Percentiles rank a stretch among this genome's conserved stretches.
Evolutionary conservation across 2,888 invertebrate species (phyloP).

Genomic region (Ptychoptera albimana): DNA sequence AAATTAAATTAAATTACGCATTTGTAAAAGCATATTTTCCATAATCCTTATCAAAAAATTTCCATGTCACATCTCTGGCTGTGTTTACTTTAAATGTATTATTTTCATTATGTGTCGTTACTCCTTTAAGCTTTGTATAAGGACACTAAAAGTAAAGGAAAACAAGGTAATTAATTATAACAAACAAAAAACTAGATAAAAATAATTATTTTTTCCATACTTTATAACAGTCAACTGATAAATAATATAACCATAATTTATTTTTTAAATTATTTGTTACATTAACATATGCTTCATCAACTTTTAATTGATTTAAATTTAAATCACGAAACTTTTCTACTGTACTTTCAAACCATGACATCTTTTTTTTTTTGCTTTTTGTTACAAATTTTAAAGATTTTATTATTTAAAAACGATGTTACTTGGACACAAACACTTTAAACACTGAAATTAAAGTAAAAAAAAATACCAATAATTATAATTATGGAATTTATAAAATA

Average conservation of each 20-base stretch:
- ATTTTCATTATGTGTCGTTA: conserved; percentile 20
- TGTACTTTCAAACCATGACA: conserved; percentile 38
- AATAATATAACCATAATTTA: conserved; percentile 41
- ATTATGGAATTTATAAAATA: too few species aligned
- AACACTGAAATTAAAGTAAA: too few species aligned
- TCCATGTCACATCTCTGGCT: conserved; percentile 36
- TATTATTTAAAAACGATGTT: too few species aligned
- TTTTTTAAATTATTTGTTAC: conserved; percentile 23
- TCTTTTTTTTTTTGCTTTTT: conserved; percentile 17
- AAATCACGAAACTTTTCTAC: conserved; percentile 39
- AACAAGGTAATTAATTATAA: conserved; percentile 1
- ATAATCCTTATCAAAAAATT: conserved; percentile 35
- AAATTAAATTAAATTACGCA: conserved; percentile 16
- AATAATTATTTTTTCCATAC: conserved; percentile 30
- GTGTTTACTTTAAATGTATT: conserved; percentile 35
- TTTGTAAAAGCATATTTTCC: conserved; percentile 32
- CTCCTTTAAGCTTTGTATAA: conserved; percentile 35
- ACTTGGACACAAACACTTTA: too few species aligned
- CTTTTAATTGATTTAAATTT: conserved; percentile 38
- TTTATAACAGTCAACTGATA: conserved; percentile 53
- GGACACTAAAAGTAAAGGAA: conserved; percentile 42
- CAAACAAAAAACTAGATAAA: conserved; percentile 1
- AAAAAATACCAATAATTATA: too few species aligned
- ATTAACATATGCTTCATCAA: conserved; percentile 50
- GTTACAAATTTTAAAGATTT: too few species aligned